A percentile compares a stretch with the other conserved stretches of the same genome.
phyloP scores from a whole-genome alignment of 1,140 invertebrate species.

The Tribolium madens region DNA sequence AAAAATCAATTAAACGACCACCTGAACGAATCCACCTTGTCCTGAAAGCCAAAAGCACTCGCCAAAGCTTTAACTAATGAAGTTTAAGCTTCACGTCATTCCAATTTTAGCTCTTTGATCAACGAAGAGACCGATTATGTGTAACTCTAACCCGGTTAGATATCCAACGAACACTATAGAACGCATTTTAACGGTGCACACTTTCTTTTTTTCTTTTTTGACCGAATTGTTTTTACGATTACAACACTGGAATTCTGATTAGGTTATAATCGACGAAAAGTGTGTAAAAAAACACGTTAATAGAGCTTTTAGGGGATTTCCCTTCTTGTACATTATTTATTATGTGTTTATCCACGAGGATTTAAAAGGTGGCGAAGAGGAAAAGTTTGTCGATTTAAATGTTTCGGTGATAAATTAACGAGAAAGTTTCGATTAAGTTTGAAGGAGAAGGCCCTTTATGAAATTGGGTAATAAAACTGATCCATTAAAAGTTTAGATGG shows the following conservation, averaged over 20 bases:
- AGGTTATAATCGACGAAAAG: background rate
- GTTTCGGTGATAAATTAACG: background rate
- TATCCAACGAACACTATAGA: background rate
- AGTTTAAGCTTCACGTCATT: constrained; percentile 21
- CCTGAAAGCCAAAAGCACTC: background rate
- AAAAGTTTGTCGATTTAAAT: background rate
- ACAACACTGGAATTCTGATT: constrained; percentile 8
- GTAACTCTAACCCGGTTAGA: background rate
- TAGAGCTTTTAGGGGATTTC: background rate
- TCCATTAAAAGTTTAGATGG: background rate
- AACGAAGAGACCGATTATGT: background rate
- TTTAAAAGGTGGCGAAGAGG: background rate
- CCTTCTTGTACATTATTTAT: background rate
- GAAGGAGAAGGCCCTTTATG: background rate
- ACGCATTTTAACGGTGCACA: background rate
- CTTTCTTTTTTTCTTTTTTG: background rate
- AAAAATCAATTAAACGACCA: background rate
- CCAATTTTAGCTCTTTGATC: constrained; percentile 31
- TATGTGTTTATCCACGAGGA: background rate
- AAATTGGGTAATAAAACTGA: background rate
- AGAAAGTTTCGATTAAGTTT: background rate
- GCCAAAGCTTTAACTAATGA: constrained; percentile 30
- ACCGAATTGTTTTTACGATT: background rate
- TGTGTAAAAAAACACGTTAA: background rate
- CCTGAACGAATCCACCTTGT: background rate